Evolutionary conservation across 2,113 vertebrate genomes (phyloP).

Genomic region (Leucoraja erinaceus): DNA sequence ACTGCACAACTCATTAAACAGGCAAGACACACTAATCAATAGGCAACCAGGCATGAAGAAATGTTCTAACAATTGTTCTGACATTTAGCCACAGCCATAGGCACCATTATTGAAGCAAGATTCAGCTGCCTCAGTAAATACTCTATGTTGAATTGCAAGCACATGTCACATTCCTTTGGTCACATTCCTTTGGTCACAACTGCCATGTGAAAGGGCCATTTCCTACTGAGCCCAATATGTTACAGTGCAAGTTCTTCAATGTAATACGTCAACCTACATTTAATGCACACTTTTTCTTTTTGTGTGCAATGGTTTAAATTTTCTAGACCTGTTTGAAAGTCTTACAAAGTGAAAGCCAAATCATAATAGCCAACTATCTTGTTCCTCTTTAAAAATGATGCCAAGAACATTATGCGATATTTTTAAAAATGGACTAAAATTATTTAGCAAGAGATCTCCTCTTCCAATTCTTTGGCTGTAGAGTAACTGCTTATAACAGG

Average conservation of each 20-base stretch:
- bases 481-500: too few species aligned
- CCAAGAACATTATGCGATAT: too few species aligned
- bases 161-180: background rate
- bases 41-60: background rate
- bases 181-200: background rate
- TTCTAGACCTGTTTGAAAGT: too few species aligned
- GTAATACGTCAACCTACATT: too few species aligned
- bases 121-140: conserved; percentile 27
- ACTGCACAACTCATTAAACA: conserved; percentile 1
- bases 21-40: background rate
- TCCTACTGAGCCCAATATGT: background rate
- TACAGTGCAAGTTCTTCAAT: background rate
- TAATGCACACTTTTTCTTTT: too few species aligned
- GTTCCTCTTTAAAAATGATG: too few species aligned
- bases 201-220: background rate
- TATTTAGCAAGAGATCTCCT: too few species aligned
- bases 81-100: background rate
- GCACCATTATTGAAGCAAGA: background rate
- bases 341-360: too few species aligned
- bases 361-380: too few species aligned
- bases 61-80: background rate
- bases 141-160: background rate
- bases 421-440: too few species aligned
- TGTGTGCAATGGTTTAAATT: too few species aligned
- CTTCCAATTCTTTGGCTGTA: too few species aligned